Evolutionary conservation across 2,797 vertebrate species (phyloP).

Genomic region (Champsocephalus esox): DNA sequence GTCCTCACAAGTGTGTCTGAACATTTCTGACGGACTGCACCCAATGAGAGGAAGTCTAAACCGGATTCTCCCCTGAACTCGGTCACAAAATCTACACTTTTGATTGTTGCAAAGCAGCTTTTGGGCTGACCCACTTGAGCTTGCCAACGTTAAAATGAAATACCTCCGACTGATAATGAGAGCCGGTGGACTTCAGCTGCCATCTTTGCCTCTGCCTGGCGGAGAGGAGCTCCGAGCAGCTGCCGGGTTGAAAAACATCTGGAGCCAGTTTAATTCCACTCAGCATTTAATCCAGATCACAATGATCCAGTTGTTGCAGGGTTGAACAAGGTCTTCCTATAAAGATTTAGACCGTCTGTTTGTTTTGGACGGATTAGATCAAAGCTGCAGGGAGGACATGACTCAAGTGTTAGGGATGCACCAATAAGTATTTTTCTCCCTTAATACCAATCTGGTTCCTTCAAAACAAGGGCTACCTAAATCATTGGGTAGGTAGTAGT

Average conservation of each 20-base stretch:
- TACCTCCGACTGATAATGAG: slow-evolving; percentile 37
- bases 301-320: slow-evolving; percentile 54
- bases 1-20: background rate
- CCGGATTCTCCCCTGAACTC: slow-evolving; percentile 1
- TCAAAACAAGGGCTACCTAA: background rate
- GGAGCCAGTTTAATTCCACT: slow-evolving; percentile 68
- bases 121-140: slow-evolving; percentile 47
- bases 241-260: slow-evolving; percentile 68
- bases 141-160: background rate
- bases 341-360: slow-evolving; percentile 3
- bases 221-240: slow-evolving; percentile 49
- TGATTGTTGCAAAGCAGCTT: slow-evolving; percentile 51
- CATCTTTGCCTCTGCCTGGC: slow-evolving; percentile 44
- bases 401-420: background rate
- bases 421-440: background rate
- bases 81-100: slow-evolving; percentile 9
- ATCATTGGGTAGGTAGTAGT: background rate
- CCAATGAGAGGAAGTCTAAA: slow-evolving; percentile 4
- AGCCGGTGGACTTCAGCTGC: slow-evolving; percentile 42
- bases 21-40: background rate
- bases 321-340: slow-evolving; percentile 27
- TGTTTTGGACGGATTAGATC: slow-evolving; percentile 1
- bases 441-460: background rate
- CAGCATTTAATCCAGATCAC: slow-evolving; percentile 62
- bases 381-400: background rate